Evolutionary conservation across 2,888 invertebrate species (phyloP).

Genomic region (Drosophila ochracea): DNA sequence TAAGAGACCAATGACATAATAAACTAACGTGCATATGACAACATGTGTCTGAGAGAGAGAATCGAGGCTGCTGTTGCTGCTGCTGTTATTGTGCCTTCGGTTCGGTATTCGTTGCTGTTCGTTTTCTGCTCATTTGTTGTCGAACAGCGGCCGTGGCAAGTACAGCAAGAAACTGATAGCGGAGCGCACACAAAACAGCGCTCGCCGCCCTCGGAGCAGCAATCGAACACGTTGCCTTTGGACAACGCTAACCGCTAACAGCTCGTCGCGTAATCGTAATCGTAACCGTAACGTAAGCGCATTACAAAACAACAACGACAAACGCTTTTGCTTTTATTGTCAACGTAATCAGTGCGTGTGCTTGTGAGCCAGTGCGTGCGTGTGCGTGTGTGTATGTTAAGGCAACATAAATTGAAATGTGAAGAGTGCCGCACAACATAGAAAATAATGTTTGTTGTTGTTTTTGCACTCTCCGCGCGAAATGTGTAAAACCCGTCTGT

Average conservation of each 20-base stretch:
- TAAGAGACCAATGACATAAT: slow-evolving; percentile 73
- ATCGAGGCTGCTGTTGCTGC: background rate
- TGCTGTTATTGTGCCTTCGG: slow-evolving; percentile 5
- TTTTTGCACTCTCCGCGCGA: slow-evolving; percentile 28
- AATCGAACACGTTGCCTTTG: slow-evolving; percentile 57
- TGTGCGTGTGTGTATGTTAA: slow-evolving; percentile 8
- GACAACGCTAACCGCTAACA: slow-evolving; percentile 6
- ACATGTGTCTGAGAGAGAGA: slow-evolving; percentile 2
- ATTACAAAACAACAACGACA: slow-evolving; percentile 67
- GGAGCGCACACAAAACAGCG: slow-evolving; percentile 42
- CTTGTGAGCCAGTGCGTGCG: background rate
- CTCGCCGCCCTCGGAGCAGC: slow-evolving; percentile 42
- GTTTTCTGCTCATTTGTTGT: slow-evolving; percentile 70
- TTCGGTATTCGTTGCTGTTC: background rate
- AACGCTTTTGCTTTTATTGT: slow-evolving; percentile 41
- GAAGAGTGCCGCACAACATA: slow-evolving; percentile 31
- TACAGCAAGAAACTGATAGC: slow-evolving; percentile 48
- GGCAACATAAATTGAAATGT: slow-evolving; percentile 29
- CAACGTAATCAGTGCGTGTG: slow-evolving; percentile 48
- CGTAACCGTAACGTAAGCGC: slow-evolving; percentile 72
- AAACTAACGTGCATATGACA: slow-evolving; percentile 21
- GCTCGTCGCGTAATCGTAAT: slow-evolving; percentile 67
- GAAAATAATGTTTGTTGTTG: slow-evolving; percentile 26
- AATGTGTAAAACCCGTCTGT: slow-evolving; percentile 63
- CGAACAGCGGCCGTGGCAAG: slow-evolving; percentile 80